phyloP scores from a whole-genome alignment of 2,888 invertebrate genomes.

The Ornithoptera priamus region DNA sequence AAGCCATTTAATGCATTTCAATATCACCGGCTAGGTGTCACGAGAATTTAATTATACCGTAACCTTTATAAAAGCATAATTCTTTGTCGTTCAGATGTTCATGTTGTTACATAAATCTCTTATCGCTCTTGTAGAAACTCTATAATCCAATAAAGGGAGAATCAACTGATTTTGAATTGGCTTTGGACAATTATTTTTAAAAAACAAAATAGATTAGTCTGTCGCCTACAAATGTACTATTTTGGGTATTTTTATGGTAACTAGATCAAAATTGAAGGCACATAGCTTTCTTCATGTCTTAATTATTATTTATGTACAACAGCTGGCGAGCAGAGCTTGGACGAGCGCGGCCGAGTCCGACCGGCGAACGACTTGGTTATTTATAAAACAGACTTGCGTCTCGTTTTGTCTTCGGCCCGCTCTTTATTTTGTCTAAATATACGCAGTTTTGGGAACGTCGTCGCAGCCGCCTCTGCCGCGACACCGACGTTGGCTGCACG shows the following conservation, averaged over 20 bases:
- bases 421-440: slow-evolving; percentile 81
- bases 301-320: slow-evolving; percentile 79
- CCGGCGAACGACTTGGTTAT: slow-evolving; percentile 77
- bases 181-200: background rate
- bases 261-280: slow-evolving; percentile 43
- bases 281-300: slow-evolving; percentile 72
- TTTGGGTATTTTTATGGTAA: slow-evolving; percentile 2
- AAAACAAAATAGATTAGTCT: background rate
- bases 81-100: background rate
- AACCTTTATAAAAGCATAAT: slow-evolving; percentile 2
- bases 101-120: background rate
- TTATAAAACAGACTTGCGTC: slow-evolving; percentile 80
- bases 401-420: slow-evolving; percentile 79
- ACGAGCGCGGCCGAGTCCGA: slow-evolving; percentile 65
- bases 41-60: slow-evolving; percentile 35
- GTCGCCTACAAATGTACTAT: background rate
- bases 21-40: slow-evolving; percentile 35
- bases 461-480: slow-evolving; percentile 69
- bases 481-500: slow-evolving; percentile 66
- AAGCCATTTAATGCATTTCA: slow-evolving; percentile 71
- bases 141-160: background rate
- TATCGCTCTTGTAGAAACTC: background rate
- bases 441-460: slow-evolving; percentile 80
- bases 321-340: slow-evolving; percentile 76
- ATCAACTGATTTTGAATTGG: background rate